Evolutionary conservation across 2,797 vertebrate species (phyloP).

Genomic region (Anableps anableps): DNA sequence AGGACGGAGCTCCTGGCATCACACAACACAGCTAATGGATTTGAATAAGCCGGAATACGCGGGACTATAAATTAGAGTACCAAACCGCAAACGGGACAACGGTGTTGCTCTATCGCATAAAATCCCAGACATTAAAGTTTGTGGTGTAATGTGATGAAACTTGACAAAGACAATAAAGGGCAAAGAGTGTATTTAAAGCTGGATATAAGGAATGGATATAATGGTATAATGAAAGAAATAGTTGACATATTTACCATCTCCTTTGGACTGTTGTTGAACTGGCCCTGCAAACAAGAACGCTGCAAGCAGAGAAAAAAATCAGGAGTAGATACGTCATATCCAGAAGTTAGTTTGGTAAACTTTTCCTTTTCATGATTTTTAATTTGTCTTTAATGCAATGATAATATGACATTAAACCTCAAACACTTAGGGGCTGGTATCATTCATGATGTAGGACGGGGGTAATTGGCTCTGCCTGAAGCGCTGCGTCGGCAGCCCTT

Average conservation of each 20-base stretch:
- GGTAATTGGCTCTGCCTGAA: constrained; percentile 64
- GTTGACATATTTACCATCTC: constrained; percentile 68
- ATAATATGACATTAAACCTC: constrained; percentile 67
- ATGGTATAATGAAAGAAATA: neutral
- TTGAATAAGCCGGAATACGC: too few relatives aligned
- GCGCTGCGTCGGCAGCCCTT: constrained; percentile 56
- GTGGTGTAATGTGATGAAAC: neutral
- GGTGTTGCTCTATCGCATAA: neutral
- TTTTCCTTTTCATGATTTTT: constrained; percentile 29
- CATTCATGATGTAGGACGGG: constrained; percentile 35
- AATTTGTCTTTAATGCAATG: constrained; percentile 31
- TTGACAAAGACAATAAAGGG: too few relatives aligned
- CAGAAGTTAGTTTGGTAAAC: constrained; percentile 40
- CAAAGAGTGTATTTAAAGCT: neutral
- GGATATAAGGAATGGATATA: too few relatives aligned
- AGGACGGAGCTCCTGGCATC: too few relatives aligned
- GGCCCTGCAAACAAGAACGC: constrained; percentile 79
- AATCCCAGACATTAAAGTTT: neutral
- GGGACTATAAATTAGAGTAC: too few relatives aligned
- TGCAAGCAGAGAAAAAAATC: constrained; percentile 47
- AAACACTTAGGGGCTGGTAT: constrained; percentile 47
- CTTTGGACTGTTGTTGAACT: constrained; percentile 60
- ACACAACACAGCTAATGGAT: too few relatives aligned
- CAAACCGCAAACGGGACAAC: too few relatives aligned
- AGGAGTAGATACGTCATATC: constrained; percentile 36